Evolutionary conservation across 2,797 vertebrate species (phyloP).

Genomic region (Argyrosomus regius): DNA sequence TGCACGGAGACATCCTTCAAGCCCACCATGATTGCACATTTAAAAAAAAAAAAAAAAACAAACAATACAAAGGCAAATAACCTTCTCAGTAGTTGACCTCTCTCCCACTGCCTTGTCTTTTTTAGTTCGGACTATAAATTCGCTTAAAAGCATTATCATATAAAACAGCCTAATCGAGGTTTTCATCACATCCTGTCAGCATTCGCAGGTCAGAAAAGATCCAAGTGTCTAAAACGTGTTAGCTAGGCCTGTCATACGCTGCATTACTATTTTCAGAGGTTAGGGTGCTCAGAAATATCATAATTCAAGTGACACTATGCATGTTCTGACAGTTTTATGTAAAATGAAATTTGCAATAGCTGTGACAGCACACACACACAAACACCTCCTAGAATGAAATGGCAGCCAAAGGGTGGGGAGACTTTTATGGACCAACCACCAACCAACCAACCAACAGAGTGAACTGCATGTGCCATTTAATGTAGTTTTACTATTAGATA

Average conservation of each 20-base stretch:
- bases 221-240: not conserved
- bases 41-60: not conserved
- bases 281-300: too few relatives aligned
- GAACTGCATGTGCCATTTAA: too few relatives aligned
- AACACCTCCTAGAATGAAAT: too few relatives aligned
- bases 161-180: not conserved
- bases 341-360: too few relatives aligned
- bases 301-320: too few relatives aligned
- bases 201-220: not conserved
- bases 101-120: not conserved
- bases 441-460: too few relatives aligned
- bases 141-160: not conserved
- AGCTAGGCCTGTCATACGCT: not conserved
- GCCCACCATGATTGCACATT: not conserved
- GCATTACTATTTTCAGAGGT: not conserved
- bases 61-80: not conserved
- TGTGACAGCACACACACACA: too few relatives aligned
- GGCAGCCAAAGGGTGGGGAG: too few relatives aligned
- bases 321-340: not conserved
- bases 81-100: not conserved
- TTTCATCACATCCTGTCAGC: not conserved
- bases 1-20: constrained; percentile 2
- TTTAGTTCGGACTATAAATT: not conserved
- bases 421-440: too few relatives aligned
- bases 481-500: too few relatives aligned